These are phyloP conservation scores for Pachyrhynchus sulphureomaculatus DNA, from an alignment of 1,140 invertebrate genomes.

Conservation along the genomic window DNA sequence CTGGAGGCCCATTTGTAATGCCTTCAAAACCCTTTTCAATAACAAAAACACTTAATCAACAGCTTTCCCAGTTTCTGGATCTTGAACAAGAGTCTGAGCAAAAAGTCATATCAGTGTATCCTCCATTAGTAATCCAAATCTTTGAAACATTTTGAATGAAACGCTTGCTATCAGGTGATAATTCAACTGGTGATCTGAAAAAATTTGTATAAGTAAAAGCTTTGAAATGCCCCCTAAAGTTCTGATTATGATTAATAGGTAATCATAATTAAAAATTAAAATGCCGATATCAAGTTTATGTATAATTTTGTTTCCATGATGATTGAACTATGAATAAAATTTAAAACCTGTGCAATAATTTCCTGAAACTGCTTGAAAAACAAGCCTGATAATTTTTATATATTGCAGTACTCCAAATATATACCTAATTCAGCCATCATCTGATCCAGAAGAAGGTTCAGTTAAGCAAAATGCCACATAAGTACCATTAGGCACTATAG, in stretches of 20 bases:
- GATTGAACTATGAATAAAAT: constrained; percentile 16
- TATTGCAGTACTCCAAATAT: too few species aligned
- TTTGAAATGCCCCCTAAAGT: background rate
- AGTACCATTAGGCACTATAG: constrained; percentile 80
- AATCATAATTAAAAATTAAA: too few species aligned
- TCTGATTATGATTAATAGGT: too few species aligned
- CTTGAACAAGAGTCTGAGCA: constrained; percentile 81
- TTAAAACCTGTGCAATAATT: constrained; percentile 10
- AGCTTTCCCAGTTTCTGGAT: constrained; percentile 71
- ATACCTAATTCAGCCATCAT: constrained; percentile 85
- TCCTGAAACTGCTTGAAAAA: background rate
- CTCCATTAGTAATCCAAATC: constrained; percentile 99
- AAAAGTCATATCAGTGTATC: constrained; percentile 97
- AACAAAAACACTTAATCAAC: constrained; percentile 88
- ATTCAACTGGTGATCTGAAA: constrained; percentile 71
- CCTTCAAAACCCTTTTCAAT: constrained; percentile 95
- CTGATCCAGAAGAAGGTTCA: constrained; percentile 91
- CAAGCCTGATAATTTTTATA: background rate
- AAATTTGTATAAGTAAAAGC: background rate
- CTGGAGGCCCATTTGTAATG: constrained; percentile 89
- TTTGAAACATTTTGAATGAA: constrained; percentile 96
- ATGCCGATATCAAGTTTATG: background rate
- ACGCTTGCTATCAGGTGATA: constrained; percentile 86
- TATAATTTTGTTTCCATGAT: background rate
- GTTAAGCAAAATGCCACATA: constrained; percentile 95